A percentile compares a stretch with the other conserved stretches of the same genome.
These are phyloP conservation scores for Morinoia aosen DNA, from an alignment of 2,888 invertebrate species.

Conservation along the genomic window DNA sequence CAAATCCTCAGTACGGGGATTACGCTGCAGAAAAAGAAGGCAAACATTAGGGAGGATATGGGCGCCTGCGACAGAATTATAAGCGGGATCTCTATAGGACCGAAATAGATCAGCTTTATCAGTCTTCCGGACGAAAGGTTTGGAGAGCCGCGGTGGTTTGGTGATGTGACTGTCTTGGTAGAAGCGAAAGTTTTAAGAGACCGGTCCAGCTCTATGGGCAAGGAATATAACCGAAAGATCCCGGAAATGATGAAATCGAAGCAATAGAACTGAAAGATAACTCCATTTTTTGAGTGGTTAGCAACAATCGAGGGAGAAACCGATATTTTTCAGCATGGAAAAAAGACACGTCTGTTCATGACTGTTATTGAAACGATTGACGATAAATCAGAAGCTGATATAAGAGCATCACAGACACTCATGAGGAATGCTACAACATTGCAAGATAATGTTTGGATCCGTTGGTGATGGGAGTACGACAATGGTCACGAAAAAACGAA, in stretches of 20 bases:
- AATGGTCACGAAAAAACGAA: neutral
- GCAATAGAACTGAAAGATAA: neutral
- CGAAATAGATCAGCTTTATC: neutral
- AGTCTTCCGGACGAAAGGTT: neutral
- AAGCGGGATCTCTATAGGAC: neutral
- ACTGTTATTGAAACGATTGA: neutral
- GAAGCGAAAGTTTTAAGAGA: neutral
- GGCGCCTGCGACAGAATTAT: neutral
- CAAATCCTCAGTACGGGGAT: neutral
- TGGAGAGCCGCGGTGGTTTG: neutral
- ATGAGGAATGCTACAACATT: neutral
- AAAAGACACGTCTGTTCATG: neutral
- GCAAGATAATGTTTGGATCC: neutral
- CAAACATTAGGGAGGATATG: neutral
- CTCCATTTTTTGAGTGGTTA: neutral
- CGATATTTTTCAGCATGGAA: neutral
- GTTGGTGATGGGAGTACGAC: neutral
- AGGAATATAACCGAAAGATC: neutral
- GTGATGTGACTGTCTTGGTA: neutral
- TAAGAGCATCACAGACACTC: neutral
- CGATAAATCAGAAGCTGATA: neutral
- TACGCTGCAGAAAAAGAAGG: neutral
- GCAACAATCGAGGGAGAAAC: neutral
- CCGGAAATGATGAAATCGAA: neutral
- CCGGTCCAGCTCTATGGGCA: neutral